Evolutionary conservation across 92 coral and sea anemone genomes (phyloP).

Genomic region (Palythoa grandis): DNA sequence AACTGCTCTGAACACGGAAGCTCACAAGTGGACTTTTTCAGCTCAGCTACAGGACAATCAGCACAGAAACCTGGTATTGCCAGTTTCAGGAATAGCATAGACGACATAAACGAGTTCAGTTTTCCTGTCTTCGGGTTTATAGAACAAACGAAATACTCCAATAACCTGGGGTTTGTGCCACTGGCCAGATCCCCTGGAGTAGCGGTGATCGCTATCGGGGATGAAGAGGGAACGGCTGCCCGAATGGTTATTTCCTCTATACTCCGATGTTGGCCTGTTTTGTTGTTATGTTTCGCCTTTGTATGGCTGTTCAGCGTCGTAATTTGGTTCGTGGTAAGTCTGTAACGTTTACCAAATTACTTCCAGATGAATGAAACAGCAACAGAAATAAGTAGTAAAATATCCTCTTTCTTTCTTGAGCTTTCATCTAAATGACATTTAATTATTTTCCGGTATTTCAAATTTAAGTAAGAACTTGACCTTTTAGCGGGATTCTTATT

Average conservation of each 20-base stretch:
- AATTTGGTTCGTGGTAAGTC: slow-evolving; percentile 55
- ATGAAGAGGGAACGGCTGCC: slow-evolving; percentile 46
- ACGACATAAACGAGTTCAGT: slow-evolving; percentile 45
- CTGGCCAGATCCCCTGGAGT: slow-evolving; percentile 68
- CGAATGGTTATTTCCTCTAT: slow-evolving; percentile 40
- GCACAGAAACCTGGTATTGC: slow-evolving; percentile 52
- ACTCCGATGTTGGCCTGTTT: slow-evolving; percentile 34
- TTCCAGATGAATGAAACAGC: no score
- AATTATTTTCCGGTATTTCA: no score
- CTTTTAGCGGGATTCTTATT: no score
- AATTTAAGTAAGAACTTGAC: no score
- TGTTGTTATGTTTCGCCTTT: slow-evolving; percentile 38
- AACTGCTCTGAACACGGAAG: slow-evolving; percentile 50
- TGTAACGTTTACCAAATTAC: background rate
- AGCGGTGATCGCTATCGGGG: slow-evolving; percentile 49
- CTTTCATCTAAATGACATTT: no score
- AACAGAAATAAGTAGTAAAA: no score
- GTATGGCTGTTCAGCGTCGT: slow-evolving; percentile 39
- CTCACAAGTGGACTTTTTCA: slow-evolving; percentile 21
- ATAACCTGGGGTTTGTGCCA: slow-evolving; percentile 57
- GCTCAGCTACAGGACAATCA: slow-evolving; percentile 1
- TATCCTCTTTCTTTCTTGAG: background rate
- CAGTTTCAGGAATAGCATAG: slow-evolving; percentile 33
- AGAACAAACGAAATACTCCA: slow-evolving; percentile 51
- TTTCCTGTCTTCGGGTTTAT: slow-evolving; percentile 60